Conservation (phyloP, 1,140 invertebrate genomes). For the Zaprionus capensis region DNA sequence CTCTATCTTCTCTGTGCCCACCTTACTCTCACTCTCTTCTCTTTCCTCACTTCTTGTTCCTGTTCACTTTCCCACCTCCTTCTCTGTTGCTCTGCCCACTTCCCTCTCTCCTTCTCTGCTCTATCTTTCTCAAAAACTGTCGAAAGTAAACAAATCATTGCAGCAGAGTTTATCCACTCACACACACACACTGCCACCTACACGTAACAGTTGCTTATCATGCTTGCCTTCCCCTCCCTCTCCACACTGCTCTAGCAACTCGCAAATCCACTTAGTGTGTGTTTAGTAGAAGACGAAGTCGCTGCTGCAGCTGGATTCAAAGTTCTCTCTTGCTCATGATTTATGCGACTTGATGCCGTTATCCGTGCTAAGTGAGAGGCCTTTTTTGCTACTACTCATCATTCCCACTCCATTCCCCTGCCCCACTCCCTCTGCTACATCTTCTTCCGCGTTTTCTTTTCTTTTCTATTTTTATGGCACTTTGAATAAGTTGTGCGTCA, state of each 20-base stretch:
- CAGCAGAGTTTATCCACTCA: slow-evolving; percentile 73
- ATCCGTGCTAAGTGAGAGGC: slow-evolving; percentile 24
- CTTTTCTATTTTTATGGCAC: slow-evolving; percentile 62
- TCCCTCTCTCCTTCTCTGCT: slow-evolving; percentile 56
- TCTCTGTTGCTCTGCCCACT: slow-evolving; percentile 50
- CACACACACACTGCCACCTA: slow-evolving; percentile 27
- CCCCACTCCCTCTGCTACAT: not conserved
- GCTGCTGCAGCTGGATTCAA: slow-evolving; percentile 8
- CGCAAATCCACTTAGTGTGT: slow-evolving; percentile 82
- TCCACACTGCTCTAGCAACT: slow-evolving; percentile 10
- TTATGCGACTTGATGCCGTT: slow-evolving; percentile 53
- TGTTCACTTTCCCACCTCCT: not conserved
- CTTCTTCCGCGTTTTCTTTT: not conserved
- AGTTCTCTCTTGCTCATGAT: slow-evolving; percentile 55
- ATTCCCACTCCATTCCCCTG: not conserved
- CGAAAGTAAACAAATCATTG: slow-evolving; percentile 83
- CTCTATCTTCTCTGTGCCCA: slow-evolving; percentile 46
- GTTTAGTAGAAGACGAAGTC: slow-evolving; percentile 66
- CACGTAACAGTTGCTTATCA: slow-evolving; percentile 39
- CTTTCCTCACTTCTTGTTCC: slow-evolving; percentile 14
- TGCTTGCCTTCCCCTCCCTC: slow-evolving; percentile 28
- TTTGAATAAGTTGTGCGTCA: slow-evolving; percentile 77
- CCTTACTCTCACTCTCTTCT: slow-evolving; percentile 75
- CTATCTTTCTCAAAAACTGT: slow-evolving; percentile 61
- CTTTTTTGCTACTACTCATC: not conserved